These are phyloP conservation scores for Pogonus chalceus DNA, from an alignment of 1,140 invertebrate genomes.

Conservation along the genomic window DNA sequence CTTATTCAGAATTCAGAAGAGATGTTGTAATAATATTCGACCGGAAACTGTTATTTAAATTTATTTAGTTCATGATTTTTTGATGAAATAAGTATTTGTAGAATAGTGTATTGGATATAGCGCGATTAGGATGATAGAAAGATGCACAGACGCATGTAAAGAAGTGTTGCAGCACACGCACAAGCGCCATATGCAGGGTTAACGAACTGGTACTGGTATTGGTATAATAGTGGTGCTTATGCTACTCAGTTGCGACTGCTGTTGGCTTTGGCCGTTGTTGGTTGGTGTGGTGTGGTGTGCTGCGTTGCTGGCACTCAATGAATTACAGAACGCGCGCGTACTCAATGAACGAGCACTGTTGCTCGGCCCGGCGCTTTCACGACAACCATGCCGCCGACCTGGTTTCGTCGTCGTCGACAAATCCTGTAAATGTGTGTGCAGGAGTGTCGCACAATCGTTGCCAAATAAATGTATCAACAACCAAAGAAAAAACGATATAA, in stretches of 20 bases:
- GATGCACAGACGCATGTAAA: neutral
- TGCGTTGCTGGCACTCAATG: neutral
- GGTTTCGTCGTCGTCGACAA: neutral
- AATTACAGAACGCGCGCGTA: neutral
- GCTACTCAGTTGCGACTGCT: too few relatives aligned
- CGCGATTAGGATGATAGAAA: neutral
- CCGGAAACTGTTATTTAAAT: too few relatives aligned
- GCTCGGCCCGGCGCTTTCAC: neutral
- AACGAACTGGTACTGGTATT: neutral
- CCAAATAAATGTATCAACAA: neutral
- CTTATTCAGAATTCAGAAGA: too few relatives aligned
- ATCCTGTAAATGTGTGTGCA: neutral
- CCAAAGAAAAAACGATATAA: too few relatives aligned
- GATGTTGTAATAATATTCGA: too few relatives aligned
- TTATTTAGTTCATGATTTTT: too few relatives aligned
- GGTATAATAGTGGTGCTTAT: too few relatives aligned
- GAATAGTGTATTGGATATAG: too few relatives aligned
- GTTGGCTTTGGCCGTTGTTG: too few relatives aligned
- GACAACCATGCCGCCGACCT: slow-evolving; percentile 5
- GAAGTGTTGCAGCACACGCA: neutral
- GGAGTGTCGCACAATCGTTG: neutral
- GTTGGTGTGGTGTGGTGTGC: neutral
- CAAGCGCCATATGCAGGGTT: neutral
- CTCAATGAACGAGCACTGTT: neutral
- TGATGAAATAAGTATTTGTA: too few relatives aligned